Conservation (phyloP, 2,797 vertebrate genomes). For the Poecile montanus region DNA sequence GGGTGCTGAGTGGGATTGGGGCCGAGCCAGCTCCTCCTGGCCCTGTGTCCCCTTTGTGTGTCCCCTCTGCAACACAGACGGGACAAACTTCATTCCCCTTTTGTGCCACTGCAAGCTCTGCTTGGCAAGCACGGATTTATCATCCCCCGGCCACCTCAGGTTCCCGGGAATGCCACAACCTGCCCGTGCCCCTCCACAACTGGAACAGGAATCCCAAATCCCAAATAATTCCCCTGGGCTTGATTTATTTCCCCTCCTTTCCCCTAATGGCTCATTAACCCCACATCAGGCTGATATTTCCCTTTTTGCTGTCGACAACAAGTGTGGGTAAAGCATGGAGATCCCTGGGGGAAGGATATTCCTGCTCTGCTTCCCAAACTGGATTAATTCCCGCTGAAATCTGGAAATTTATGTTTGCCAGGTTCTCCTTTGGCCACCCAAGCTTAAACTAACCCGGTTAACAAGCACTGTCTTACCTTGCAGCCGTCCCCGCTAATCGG, state of each 20-base stretch:
- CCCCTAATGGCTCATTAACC: conserved; percentile 24
- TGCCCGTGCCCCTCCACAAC: neutral
- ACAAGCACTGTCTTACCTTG: conserved; percentile 84
- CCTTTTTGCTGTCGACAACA: neutral
- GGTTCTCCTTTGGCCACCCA: conserved; percentile 3
- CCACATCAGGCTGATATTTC: neutral
- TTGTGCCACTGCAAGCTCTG: accelerated
- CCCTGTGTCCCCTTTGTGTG: neutral
- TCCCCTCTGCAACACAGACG: neutral
- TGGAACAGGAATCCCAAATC: neutral
- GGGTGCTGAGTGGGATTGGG: neutral
- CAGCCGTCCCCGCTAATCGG: conserved; percentile 90
- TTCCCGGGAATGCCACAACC: accelerated
- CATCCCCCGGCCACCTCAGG: neutral
- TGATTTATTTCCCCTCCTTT: neutral
- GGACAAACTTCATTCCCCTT: accelerated
- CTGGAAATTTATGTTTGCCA: neutral
- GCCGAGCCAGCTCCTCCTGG: neutral
- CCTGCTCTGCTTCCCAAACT: neutral
- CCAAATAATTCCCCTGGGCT: neutral
- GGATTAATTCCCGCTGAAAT: neutral
- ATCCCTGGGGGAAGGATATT: neutral
- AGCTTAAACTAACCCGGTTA: conserved; percentile 80
- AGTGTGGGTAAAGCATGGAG: accelerated
- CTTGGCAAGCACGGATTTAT: neutral